Base-by-base conservation (phyloP, 1,140 invertebrate genomes). In the Panulirus ornatus region DNA sequence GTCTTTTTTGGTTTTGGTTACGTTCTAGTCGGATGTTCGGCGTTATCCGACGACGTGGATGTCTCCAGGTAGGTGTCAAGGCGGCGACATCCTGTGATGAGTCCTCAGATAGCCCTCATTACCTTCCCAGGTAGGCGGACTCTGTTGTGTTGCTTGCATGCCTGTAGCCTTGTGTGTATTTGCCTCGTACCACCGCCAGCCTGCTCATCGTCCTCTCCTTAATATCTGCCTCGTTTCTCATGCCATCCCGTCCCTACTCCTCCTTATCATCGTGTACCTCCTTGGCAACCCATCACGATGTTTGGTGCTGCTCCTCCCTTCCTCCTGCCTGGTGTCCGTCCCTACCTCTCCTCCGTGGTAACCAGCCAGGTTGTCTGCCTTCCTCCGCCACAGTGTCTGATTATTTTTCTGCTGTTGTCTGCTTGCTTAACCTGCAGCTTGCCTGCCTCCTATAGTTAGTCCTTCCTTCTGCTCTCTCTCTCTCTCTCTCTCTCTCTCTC, bases 41-140 rank as follows among this genome's bases (percentile, higher is more conserved):
- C 3, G 54, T 19, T 22, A 22, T 58, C 14, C 3, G 44, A 27
- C 0, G 76, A 19, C 34, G 51, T 79, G 44, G 42, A 44, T 79
- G 44, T 79, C 44, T 2, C 42, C 44, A 38, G 27, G 9, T 19
- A 47, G 8, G 76, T 79, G 76, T 79, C 42, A n/a, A 79, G 76
- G 38, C 14, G 47, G 38, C 8, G 44, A n/a, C 51, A 51, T 22
- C 27, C 51, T 16, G 42, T 51, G 76, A 79, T 79, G 44, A 51
- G 36, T 71, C 36, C 42, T 44, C 36, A 34, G 76, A 79, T 79
- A 79, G 8, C 76, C 76, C 27, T 44, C n/a, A 79, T 79, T 79
- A 79, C 76, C 76, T n/a, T 47, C 38, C 76, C 76, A 79, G 51
- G 47, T 79, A 79, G 27, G 44, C 70, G 30, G 70, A 34, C n/a